A percentile compares a stretch with the other conserved stretches of the same genome.
Evolutionary conservation across 2,113 vertebrate species (phyloP).

Genomic region (Triplophysa siluroides): DNA sequence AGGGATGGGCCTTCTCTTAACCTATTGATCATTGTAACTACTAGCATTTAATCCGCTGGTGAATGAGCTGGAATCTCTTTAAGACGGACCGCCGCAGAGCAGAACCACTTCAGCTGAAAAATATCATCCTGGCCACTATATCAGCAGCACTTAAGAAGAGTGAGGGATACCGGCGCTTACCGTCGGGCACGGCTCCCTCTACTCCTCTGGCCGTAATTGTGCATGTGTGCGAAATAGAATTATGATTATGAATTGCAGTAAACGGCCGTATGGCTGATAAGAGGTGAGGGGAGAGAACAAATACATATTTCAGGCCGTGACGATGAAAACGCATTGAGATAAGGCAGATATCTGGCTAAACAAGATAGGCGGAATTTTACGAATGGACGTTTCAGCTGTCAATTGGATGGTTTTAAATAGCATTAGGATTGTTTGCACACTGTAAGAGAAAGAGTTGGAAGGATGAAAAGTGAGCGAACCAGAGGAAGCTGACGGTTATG

Average conservation of each 20-base stretch:
- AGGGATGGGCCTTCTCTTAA: slow-evolving; percentile 97
- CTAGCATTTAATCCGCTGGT: slow-evolving; percentile 98
- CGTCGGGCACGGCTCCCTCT: slow-evolving; percentile 65
- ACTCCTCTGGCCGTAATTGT: slow-evolving; percentile 62
- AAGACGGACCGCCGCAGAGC: slow-evolving; percentile 67
- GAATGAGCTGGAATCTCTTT: slow-evolving; percentile 92
- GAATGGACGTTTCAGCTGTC: slow-evolving; percentile 23
- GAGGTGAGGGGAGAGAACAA: slow-evolving; percentile 23
- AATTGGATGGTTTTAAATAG: slow-evolving; percentile 9
- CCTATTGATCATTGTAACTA: slow-evolving; percentile 99
- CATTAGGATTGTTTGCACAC: background rate
- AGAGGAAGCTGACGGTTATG: slow-evolving; percentile 71
- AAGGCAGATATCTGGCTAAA: slow-evolving; percentile 9
- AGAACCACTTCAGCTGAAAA: slow-evolving; percentile 78
- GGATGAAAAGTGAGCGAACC: slow-evolving; percentile 52
- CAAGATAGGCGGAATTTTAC: slow-evolving; percentile 18
- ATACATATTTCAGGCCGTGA: slow-evolving; percentile 10
- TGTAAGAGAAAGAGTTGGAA: background rate
- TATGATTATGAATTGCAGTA: slow-evolving; percentile 44
- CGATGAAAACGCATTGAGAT: slow-evolving; percentile 2
- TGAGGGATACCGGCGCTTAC: slow-evolving; percentile 63
- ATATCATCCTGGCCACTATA: slow-evolving; percentile 81
- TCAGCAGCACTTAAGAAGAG: slow-evolving; percentile 67
- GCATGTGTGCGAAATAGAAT: slow-evolving; percentile 62
- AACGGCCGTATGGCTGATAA: slow-evolving; percentile 13